Evolutionary conservation across 2,113 vertebrate species (phyloP), one percentile per base, ranked within the genome.

Genomic region (Tetraodon nigroviridis): DNA sequence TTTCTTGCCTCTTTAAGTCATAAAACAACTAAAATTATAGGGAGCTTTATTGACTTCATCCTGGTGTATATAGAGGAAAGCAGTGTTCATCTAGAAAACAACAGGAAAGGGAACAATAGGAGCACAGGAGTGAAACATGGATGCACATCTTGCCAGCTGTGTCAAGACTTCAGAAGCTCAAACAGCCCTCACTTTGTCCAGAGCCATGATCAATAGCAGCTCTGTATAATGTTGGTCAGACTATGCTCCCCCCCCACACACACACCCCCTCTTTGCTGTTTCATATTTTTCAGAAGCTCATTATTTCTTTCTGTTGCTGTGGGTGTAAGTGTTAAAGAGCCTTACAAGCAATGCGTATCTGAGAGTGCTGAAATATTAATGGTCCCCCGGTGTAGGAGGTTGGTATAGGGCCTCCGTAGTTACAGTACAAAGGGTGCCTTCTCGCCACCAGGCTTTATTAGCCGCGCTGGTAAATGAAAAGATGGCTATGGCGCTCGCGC

Each of bases 301-400:
- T 89, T 90, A 88, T 90, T 90, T 89, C 78, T 81, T 64, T 85
- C 67, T 85, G 79, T 37, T 12, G 11, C 81, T 83, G 71, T 84
- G 86, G 84, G 84, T 87, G 81, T 71, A 76, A 81, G 82, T 61
- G 80, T 71, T 84, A 81, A 89, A 82, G 80, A 88, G 80, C 78
- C 84, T 87, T 74, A 67, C 80, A 78, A 85, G 84, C 80, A 80
- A 77, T 62, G 77, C 79, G 81, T 81, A 78, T 88, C 84, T 86
- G 84, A 87, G 86, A 78, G 79, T 58, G 70, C 76, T 91, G 81
- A 88, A 90, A 89, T 89, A 90, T 89, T 88, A 89, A 87, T 89
- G 84, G 78, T 87, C 87, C 81, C 81, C 81, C 81, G 78, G 84
- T 84, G 84, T 86, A 84, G 84, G 82, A 88, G 85, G 85, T 81